Base-by-base conservation (phyloP, 2,888 invertebrate species). In the Microchrysa polita region DNA sequence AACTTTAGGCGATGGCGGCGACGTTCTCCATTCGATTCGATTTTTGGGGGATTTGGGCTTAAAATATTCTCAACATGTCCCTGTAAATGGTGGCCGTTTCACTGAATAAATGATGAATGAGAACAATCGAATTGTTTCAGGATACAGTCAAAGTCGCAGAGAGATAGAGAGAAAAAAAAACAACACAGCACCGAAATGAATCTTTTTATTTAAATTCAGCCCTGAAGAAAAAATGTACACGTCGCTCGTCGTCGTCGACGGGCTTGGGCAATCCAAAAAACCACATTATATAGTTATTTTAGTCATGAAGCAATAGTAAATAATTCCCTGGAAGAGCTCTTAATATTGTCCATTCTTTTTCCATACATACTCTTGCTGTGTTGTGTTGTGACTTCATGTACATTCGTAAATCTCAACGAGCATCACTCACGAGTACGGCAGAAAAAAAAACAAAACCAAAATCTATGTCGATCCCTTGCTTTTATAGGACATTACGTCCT, bases 81-180 rank as follows among this genome's bases (percentile, higher is more conserved):
- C 27, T 34, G 27, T 34, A 34, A 34, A 34, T 34, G 27, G 27
- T 34, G 27, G 27, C 27, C 27, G 59, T 20, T 59, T 59, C 27
- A n/a, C 23, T 59, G 23, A 27, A n/a, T 23, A 23, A 34, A 61
- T 61, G n/a, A 61, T 40, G 27, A 61, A 18, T 16, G 40, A 61
- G 16, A 16, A 61, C 40, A 61, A 61, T 61, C 4, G 61, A 40
- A n/a, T 61, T 61, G 61, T 27, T 48, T 48, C 27, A 34, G 27
- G 27, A 34, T 34, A 34, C 12, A n/a, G 12, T 48, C 48, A 4
- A n/a, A n/a, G n/a, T n/a, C n/a, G n/a, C n/a, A n/a, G n/a, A n/a
- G n/a, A n/a, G n/a, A n/a, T n/a, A n/a, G n/a, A n/a, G n/a, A n/a
- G 48, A 48, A 48, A 48, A 48, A 48, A n/a, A n/a, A n/a, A n/a